Percentiles rank a stretch among this genome's conserved stretches.
phyloP scores from a whole-genome alignment of 2,888 invertebrate species.

The Drosophila longiperda region DNA sequence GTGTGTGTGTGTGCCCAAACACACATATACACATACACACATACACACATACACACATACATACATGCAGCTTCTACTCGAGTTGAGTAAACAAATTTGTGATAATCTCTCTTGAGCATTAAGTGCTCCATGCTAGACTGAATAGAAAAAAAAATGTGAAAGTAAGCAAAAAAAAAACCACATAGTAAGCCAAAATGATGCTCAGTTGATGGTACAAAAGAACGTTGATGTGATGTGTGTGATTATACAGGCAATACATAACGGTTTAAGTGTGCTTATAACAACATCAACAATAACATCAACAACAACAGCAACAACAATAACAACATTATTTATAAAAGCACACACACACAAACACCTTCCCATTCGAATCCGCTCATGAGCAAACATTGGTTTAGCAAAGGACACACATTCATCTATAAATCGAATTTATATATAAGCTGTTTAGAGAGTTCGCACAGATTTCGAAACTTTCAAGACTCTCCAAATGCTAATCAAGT shows the following conservation, averaged over 20 bases:
- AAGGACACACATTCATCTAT: slow-evolving; percentile 14
- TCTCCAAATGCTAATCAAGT: background rate
- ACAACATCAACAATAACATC: slow-evolving; percentile 14
- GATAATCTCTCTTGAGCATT: slow-evolving; percentile 72
- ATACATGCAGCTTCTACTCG: slow-evolving; percentile 24
- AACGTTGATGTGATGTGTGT: slow-evolving; percentile 63
- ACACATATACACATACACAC: slow-evolving; percentile 16
- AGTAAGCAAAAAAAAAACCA: slow-evolving; percentile 9
- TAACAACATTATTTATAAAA: slow-evolving; percentile 26
- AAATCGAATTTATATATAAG: slow-evolving; percentile 25
- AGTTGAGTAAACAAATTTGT: slow-evolving; percentile 74
- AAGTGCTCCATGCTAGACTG: slow-evolving; percentile 42
- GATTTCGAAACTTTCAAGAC: background rate
- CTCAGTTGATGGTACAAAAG: slow-evolving; percentile 57
- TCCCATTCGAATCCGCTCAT: slow-evolving; percentile 5
- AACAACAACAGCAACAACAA: background rate
- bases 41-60: slow-evolving; percentile 4
- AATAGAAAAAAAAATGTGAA: slow-evolving; percentile 1
- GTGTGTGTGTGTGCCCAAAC: slow-evolving; percentile 1
- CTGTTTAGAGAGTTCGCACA: slow-evolving; percentile 10
- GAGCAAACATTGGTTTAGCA: slow-evolving; percentile 19
- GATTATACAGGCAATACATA: slow-evolving; percentile 64
- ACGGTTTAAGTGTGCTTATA: slow-evolving; percentile 61
- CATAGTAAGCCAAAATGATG: slow-evolving; percentile 43
- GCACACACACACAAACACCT: slow-evolving; percentile 20